Conservation (phyloP, 2,797 vertebrate species). For the Eidolon dupreanum region DNA sequence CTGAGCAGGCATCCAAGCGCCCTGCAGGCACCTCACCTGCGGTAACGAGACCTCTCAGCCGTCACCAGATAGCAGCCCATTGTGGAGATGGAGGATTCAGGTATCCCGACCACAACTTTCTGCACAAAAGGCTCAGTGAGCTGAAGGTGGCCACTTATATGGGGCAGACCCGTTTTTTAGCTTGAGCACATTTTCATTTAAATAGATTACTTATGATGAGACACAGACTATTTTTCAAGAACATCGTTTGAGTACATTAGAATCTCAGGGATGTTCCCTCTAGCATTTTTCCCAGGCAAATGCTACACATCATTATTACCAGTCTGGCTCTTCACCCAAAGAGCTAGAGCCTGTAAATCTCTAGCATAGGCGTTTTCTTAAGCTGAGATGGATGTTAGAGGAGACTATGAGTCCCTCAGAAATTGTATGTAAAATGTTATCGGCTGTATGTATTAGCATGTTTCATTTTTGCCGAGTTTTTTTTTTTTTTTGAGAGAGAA, state of each 20-base stretch:
- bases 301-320: neutral
- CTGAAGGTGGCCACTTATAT: neutral
- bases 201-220: neutral
- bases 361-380: neutral
- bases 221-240: neutral
- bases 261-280: neutral
- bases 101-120: conserved; percentile 83
- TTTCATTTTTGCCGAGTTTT: neutral
- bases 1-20: neutral
- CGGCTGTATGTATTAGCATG: neutral
- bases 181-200: neutral
- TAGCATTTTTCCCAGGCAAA: neutral
- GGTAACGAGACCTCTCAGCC: conserved; percentile 85
- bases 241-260: neutral
- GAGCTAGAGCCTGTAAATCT: neutral
- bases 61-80: conserved; percentile 83
- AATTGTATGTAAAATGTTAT: neutral
- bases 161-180: neutral
- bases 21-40: conserved; percentile 76
- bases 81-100: conserved; percentile 84
- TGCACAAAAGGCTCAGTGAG: conserved; percentile 59
- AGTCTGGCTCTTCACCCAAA: neutral
- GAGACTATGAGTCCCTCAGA: neutral
- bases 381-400: neutral
- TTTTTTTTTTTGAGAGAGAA: neutral